These are phyloP conservation scores for Telmatochromis sp. DNA, from an alignment of 2,113 vertebrate genomes.

Conservation along the genomic window DNA sequence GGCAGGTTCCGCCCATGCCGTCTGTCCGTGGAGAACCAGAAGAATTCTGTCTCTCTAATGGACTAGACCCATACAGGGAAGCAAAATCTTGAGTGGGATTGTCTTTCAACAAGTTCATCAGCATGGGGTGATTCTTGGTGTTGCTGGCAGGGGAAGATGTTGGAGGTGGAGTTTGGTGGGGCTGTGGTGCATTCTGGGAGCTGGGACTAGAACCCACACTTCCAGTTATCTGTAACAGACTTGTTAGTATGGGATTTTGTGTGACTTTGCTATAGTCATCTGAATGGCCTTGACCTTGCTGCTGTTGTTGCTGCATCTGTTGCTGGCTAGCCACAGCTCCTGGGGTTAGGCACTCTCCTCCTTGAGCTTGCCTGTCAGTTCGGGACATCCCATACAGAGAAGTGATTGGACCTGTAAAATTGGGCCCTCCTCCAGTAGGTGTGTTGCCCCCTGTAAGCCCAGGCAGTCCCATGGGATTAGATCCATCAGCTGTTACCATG, in stretches of 20 bases:
- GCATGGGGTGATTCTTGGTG: slow-evolving; percentile 99
- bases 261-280: slow-evolving; percentile 98
- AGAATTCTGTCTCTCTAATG: slow-evolving; percentile 93
- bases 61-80: slow-evolving; percentile 85
- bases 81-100: slow-evolving; percentile 96
- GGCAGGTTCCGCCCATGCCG: slow-evolving; percentile 61
- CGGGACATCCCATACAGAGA: slow-evolving; percentile 84
- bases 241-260: slow-evolving; percentile 98
- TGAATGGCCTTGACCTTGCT: slow-evolving; percentile 75
- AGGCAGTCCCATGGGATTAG: slow-evolving; percentile 72
- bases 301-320: slow-evolving; percentile 72
- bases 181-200: slow-evolving; percentile 77
- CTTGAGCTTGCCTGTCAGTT: slow-evolving; percentile 43
- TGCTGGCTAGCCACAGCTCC: slow-evolving; percentile 53
- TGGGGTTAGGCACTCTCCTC: slow-evolving; percentile 54
- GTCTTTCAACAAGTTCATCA: slow-evolving; percentile 98
- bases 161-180: slow-evolving; percentile 90
- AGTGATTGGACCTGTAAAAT: slow-evolving; percentile 78
- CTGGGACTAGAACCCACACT: slow-evolving; percentile 92
- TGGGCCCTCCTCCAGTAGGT: slow-evolving; percentile 76
- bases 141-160: slow-evolving; percentile 96
- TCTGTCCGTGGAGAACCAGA: slow-evolving; percentile 87
- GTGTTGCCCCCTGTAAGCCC: slow-evolving; percentile 85
- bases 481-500: slow-evolving; percentile 79
- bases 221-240: slow-evolving; percentile 94